Evolutionary conservation across 2,797 vertebrate species (phyloP).

Genomic region (Sebastes reedi): DNA sequence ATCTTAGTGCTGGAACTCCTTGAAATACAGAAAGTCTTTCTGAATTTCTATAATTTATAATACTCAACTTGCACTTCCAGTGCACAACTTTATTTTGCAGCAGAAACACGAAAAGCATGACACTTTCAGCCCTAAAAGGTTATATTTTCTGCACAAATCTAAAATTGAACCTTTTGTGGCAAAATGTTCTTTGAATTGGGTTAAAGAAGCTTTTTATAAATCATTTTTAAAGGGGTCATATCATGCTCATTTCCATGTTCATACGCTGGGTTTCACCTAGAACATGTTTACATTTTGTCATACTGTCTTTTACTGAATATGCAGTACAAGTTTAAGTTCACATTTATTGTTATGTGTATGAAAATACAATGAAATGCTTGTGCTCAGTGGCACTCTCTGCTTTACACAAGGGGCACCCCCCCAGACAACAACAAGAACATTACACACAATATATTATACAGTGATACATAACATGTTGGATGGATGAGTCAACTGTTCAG

Average conservation of each 20-base stretch:
- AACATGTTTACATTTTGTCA: background rate
- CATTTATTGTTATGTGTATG: too few relatives aligned
- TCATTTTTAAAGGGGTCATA: background rate
- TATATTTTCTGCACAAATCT: background rate
- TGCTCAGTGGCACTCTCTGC: background rate
- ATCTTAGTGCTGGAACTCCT: background rate
- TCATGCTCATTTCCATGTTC: background rate
- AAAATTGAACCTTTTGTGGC: background rate
- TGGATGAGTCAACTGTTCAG: background rate
- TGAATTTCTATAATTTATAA: background rate
- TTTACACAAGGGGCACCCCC: background rate
- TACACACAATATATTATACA: background rate
- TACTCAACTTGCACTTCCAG: background rate
- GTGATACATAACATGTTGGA: background rate
- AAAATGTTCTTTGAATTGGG: background rate
- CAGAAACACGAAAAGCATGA: background rate
- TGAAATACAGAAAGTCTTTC: background rate
- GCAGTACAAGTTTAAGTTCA: too few relatives aligned
- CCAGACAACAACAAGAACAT: too few relatives aligned
- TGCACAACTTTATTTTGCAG: background rate
- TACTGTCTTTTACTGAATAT: background rate
- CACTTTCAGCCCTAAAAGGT: background rate
- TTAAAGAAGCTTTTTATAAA: background rate
- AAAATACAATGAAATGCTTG: background rate
- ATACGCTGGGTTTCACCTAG: background rate